A percentile compares a stretch with the other conserved stretches of the same genome.
Evolutionary conservation across 2,888 invertebrate genomes (phyloP).

Genomic region (Melieria crassipennis): DNA sequence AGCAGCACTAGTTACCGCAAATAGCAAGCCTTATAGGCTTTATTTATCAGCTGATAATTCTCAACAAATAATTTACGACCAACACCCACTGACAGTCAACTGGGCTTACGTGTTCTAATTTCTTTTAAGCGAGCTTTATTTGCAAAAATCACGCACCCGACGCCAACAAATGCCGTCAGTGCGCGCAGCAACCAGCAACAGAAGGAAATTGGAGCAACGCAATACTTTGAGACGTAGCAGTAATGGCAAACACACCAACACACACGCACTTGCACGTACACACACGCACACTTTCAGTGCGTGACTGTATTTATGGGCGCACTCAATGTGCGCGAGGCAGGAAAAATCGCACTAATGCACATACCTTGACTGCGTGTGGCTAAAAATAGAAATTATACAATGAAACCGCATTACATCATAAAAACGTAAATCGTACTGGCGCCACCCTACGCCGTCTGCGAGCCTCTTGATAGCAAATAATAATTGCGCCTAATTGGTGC

Average conservation of each 20-base stretch:
- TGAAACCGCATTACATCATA: too few relatives aligned
- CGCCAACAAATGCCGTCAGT: conserved; percentile 19
- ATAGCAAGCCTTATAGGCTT: too few relatives aligned
- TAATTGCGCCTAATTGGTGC: conserved; percentile 12
- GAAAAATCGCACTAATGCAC: too few relatives aligned
- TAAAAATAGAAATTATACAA: too few relatives aligned
- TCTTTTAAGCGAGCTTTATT: conserved; percentile 18
- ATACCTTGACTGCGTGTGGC: too few relatives aligned
- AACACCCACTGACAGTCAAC: not conserved
- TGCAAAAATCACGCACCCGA: conserved; percentile 24
- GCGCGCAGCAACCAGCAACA: not conserved
- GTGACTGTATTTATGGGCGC: not conserved
- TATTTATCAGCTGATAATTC: conserved; percentile 25
- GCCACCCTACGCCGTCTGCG: too few relatives aligned
- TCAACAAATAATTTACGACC: conserved; percentile 21
- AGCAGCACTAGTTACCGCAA: too few relatives aligned
- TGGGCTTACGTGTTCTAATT: conserved; percentile 9
- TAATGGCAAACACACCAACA: not conserved
- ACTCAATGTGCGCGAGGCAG: not conserved
- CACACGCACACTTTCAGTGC: not conserved
- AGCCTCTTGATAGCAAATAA: not conserved
- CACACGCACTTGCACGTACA: not conserved
- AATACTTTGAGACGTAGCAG: not conserved
- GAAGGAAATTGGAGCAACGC: not conserved
- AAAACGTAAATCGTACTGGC: too few relatives aligned